Evolutionary conservation across 1,140 invertebrate species (phyloP).

Genomic region (Trachymyrmex septentrionalis): DNA sequence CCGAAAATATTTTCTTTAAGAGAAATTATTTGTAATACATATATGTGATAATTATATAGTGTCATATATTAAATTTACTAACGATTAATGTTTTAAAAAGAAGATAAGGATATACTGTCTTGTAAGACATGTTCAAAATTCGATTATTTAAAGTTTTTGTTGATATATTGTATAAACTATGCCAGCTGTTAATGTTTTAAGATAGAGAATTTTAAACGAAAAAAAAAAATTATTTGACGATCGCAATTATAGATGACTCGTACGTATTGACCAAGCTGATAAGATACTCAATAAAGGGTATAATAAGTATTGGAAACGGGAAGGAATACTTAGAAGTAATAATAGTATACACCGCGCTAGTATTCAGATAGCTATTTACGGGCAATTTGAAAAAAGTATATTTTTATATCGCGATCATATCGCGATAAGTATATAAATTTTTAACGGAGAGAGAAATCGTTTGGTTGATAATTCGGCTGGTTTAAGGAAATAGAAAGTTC

Average conservation of each 20-base stretch:
- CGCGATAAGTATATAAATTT: conserved; percentile 61
- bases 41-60: background rate
- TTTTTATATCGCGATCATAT: conserved; percentile 69
- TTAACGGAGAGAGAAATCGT: conserved; percentile 43
- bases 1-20: background rate
- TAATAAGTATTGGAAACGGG: conserved; percentile 46
- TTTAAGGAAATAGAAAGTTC: conserved; percentile 32
- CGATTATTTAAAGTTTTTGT: background rate
- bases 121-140: background rate
- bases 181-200: conserved; percentile 51
- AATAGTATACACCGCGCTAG: conserved; percentile 58
- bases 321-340: conserved; percentile 49
- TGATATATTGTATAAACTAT: background rate
- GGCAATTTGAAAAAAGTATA: conserved; percentile 62
- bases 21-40: conserved; percentile 3
- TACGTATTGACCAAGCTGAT: conserved; percentile 53
- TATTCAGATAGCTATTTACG: conserved; percentile 60
- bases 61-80: background rate
- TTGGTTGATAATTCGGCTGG: conserved; percentile 58
- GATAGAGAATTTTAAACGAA: conserved; percentile 14
- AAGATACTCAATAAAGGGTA: conserved; percentile 40
- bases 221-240: conserved; percentile 34
- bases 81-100: background rate
- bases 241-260: conserved; percentile 37
- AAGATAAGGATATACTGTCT: background rate